Percentiles rank a stretch among this genome's conserved stretches.
Evolutionary conservation across 2,888 invertebrate species (phyloP).

Genomic region (Alviniconcha strummeri): DNA sequence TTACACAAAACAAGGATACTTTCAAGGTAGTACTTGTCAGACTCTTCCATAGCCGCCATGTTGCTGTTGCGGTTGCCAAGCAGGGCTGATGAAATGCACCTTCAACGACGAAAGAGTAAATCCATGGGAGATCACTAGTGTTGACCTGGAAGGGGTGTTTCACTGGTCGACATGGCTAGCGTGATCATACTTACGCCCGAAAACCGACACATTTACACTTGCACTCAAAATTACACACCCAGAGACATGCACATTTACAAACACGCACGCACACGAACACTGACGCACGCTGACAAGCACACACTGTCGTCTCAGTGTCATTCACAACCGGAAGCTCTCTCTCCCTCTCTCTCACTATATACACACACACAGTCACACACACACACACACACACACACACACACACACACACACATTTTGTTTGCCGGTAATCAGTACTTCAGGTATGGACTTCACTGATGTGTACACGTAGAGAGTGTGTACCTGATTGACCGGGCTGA

Average conservation of each 20-base stretch:
- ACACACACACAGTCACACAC: conserved; percentile 25
- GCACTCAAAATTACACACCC: neutral
- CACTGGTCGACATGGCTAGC: neutral
- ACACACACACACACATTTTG: neutral
- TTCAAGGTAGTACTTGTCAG: conserved; percentile 64
- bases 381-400: neutral
- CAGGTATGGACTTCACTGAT: neutral
- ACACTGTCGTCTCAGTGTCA: no score
- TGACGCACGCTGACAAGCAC: neutral
- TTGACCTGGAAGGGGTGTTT: neutral
- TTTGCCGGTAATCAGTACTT: no score
- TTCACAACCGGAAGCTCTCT: no score
- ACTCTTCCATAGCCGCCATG: conserved; percentile 58
- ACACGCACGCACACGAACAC: neutral
- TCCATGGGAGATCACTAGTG: conserved; percentile 2
- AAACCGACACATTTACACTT: neutral
- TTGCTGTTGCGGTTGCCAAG: conserved; percentile 43
- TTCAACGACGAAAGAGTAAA: neutral
- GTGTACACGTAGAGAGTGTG: neutral
- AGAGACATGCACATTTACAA: neutral
- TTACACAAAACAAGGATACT: conserved; percentile 59
- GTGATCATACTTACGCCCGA: neutral
- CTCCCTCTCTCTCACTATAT: no score
- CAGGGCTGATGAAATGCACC: conserved; percentile 15
- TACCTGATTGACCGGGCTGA: no score